Base-by-base conservation (phyloP, 2,797 vertebrate genomes). In the Pogonophryne albipinna region DNA sequence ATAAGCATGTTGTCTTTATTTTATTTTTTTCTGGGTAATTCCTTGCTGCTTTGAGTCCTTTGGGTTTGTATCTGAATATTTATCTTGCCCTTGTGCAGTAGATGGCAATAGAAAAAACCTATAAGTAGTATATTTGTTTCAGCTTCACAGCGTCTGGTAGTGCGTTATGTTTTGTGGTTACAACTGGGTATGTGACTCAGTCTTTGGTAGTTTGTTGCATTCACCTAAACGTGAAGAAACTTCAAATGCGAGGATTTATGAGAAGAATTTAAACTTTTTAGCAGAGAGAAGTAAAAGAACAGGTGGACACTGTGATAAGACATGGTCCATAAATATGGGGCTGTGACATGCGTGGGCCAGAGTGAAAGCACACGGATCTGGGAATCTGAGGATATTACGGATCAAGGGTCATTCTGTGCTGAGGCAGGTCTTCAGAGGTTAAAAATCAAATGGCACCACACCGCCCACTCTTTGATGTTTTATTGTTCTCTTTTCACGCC, bases 221-320 rank as follows among this genome's bases (percentile, higher is more conserved):
- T 66, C 56, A 67, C 13, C 42, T 34, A 10, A 20, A 72, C 16
- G 20, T 72, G 82, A 38, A 80, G 64, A 42, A 88, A 69, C 46
- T 49, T 65, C 31, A 56, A 64, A 10, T 53, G 49, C 57, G 50
- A 46, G 86, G 79, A 91, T 78, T 90, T 86, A 84, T 81, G 83
- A 74, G 70, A 74, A 65, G 55, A 93, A 86, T 86, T 72, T 31
- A 79, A 89, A 87, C 52, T 60, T 87, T 73, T 82, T 58, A 64
- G 73, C 53, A 20, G 69, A 57, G 65, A 64, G 73, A 83, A 92
- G 82, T 79, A 73, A 71, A 93, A 91, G 87, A 94, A 87, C 93
- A 94, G 92, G 89, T 94, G 93, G 86, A 88, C 77, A 50, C 69
- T 52, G 56, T 76, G 86, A 89, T 91, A 83, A 74, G 89, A 86